phyloP scores from a whole-genome alignment of 2,888 invertebrate species.

The Hirtodrosophila alboralis region DNA sequence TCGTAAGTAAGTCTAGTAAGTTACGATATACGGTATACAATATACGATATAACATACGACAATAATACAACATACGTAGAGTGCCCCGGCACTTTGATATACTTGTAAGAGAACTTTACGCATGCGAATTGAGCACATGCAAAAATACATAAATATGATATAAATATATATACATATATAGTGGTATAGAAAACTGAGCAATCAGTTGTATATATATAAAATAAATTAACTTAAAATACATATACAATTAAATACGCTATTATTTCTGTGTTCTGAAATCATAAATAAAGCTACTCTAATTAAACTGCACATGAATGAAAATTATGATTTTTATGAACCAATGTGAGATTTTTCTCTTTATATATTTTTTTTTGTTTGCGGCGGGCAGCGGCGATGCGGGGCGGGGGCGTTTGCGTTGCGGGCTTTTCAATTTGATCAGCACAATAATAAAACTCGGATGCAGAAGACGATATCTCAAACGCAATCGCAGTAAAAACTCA shows the following conservation, averaged over 20 bases:
- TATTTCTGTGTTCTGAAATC: conserved; percentile 29
- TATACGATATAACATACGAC: conserved; percentile 50
- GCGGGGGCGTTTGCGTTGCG: conserved; percentile 12
- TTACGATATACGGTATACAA: conserved; percentile 32
- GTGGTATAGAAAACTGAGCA: conserved; percentile 11
- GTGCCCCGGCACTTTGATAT: conserved; percentile 40
- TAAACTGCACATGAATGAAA: conserved; percentile 47
- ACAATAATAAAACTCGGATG: conserved; percentile 51
- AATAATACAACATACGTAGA: conserved; percentile 45
- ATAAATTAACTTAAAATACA: conserved; percentile 45
- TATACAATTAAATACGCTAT: conserved; percentile 34
- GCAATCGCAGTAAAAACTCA: conserved; percentile 46
- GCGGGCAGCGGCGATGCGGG: conserved; percentile 24
- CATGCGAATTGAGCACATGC: conserved; percentile 66
- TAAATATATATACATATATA: conserved; percentile 45
- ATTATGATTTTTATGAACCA: conserved; percentile 31
- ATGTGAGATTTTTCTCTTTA: conserved; percentile 1
- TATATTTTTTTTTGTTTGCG: too few species aligned
- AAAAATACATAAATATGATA: conserved; percentile 48
- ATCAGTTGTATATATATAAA: conserved; percentile 23
- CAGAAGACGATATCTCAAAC: conserved; percentile 45
- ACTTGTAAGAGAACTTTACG: conserved; percentile 37
- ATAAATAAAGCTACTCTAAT: conserved; percentile 52
- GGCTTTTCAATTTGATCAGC: conserved; percentile 42
- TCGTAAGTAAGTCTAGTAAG: conserved; percentile 24